phyloP scores from a whole-genome alignment of 92 coral and sea anemone species.

The Palythoa caribaeorum region DNA sequence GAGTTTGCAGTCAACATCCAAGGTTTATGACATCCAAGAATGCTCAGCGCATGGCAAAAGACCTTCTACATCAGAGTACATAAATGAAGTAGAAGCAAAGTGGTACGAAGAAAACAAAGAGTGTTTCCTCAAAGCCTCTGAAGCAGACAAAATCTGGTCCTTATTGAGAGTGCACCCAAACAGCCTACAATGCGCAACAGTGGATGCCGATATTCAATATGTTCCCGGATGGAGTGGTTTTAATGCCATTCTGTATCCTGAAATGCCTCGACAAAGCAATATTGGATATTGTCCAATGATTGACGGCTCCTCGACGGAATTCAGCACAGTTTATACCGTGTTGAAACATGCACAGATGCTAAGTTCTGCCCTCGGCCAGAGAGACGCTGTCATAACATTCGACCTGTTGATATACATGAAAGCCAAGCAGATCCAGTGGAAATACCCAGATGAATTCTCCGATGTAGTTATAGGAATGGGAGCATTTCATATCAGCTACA shows the following conservation, averaged over 20 bases:
- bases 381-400: conserved; percentile 47
- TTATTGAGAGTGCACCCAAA: conserved; percentile 46
- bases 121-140: conserved; percentile 42
- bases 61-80: conserved; percentile 32
- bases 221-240: conserved; percentile 14
- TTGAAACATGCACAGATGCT: conserved; percentile 42
- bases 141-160: conserved; percentile 43
- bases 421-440: conserved; percentile 49
- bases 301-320: conserved; percentile 14
- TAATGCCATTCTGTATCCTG: conserved; percentile 46
- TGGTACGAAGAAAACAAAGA: conserved; percentile 46
- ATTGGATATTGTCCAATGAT: conserved; percentile 54
- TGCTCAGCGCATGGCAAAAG: conserved; percentile 52
- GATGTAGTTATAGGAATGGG: conserved; percentile 39
- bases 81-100: conserved; percentile 6
- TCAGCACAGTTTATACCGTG: neutral
- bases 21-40: conserved; percentile 45
- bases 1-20: conserved; percentile 41
- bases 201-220: conserved; percentile 28
- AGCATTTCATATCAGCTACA: neutral
- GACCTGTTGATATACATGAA: conserved; percentile 46
- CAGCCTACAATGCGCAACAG: conserved; percentile 39
- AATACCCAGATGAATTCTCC: conserved; percentile 41
- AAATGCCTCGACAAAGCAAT: conserved; percentile 16
- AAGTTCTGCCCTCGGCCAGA: conserved; percentile 39